Base-by-base conservation (phyloP, 2,113 vertebrate species). In the Neoarius graeffei region DNA sequence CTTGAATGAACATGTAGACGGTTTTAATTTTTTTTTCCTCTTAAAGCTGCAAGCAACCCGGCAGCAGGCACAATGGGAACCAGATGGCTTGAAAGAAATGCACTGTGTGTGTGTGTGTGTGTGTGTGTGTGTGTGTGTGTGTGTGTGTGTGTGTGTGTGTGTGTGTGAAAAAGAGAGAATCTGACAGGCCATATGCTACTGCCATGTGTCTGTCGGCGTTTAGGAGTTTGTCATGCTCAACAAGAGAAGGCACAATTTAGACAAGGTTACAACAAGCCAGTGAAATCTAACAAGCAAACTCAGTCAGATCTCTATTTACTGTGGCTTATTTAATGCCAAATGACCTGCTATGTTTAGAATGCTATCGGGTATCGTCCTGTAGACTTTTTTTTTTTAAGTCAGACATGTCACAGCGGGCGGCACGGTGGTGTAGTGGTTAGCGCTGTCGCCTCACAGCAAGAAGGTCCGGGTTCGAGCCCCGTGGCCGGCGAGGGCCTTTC, bases 31-130 rank as follows among this genome's bases (percentile, higher is more conserved):
- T 90, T 91, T 90, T 90, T 93, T 93, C 88, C 88, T 88, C 87
- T 88, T 93, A 93, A 89, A 95, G 79, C 90, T 90, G 73, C 91
- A 91, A 92, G 89, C 89, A 92, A 90, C 77, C 17, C 85, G 90
- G 88, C 92, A 90, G 89, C 93, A 90, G 73, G 93, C 93, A 89
- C 91, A 96, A 96, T 94, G 92, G 90, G 92, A 96, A 96, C 92
- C 96, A 96, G 94, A 96, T 96, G 95, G 94, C 85, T 89, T 83
- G 86, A 91, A 90, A 94, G 94, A 94, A 92, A 91, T 91, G 87
- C 87, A 85, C 85, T 90, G 80, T 81, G 81, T 64, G 80, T 90
- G 81, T 91, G 80, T 87, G 85, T 57, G 66, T n/a, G 42, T 48
- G 48, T 91, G 80, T 87, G 85, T 57, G 66, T n/a, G 42, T 48